Conservation (phyloP, 1,140 invertebrate species). For the Hermetia illucens region DNA sequence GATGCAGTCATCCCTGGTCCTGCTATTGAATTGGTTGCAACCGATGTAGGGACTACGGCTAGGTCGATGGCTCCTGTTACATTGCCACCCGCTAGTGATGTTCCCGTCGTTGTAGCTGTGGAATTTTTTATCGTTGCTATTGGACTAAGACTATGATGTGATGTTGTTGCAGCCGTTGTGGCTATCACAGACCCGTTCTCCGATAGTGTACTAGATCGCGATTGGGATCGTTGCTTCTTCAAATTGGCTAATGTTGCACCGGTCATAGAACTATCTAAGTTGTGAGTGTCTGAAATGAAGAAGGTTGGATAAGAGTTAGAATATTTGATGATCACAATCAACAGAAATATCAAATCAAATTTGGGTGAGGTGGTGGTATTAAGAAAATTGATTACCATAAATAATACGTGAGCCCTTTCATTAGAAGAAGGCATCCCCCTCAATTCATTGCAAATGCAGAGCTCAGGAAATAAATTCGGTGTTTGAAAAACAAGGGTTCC, state of each 20-base stretch:
- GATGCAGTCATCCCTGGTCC: too few relatives aligned
- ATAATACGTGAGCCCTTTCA: too few relatives aligned
- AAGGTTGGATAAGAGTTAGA: too few relatives aligned
- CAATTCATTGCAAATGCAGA: too few relatives aligned
- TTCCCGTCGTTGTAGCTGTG: slow-evolving; percentile 33
- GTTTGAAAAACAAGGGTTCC: too few relatives aligned
- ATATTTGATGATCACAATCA: too few relatives aligned
- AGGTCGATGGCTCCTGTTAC: slow-evolving; percentile 32
- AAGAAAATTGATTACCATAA: too few relatives aligned
- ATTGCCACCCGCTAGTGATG: slow-evolving; percentile 27
- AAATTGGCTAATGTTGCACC: slow-evolving; percentile 64
- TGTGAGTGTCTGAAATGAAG: slow-evolving; percentile 4
- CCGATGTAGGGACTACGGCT: slow-evolving; percentile 11
- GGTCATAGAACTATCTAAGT: slow-evolving; percentile 12
- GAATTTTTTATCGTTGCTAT: slow-evolving; percentile 1
- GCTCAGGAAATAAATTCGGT: too few relatives aligned
- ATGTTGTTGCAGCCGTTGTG: slow-evolving; percentile 16
- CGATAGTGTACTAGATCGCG: slow-evolving; percentile 42
- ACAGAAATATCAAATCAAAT: too few relatives aligned
- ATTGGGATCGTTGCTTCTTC: slow-evolving; percentile 76
- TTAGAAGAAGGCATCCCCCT: too few relatives aligned
- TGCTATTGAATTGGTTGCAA: too few relatives aligned
- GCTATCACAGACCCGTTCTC: slow-evolving; percentile 30
- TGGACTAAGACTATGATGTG: slow-evolving; percentile 7
- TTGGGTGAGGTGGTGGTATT: too few relatives aligned